phyloP scores from a whole-genome alignment of 2,113 vertebrate species.

The Lepisosteus osseus region DNA sequence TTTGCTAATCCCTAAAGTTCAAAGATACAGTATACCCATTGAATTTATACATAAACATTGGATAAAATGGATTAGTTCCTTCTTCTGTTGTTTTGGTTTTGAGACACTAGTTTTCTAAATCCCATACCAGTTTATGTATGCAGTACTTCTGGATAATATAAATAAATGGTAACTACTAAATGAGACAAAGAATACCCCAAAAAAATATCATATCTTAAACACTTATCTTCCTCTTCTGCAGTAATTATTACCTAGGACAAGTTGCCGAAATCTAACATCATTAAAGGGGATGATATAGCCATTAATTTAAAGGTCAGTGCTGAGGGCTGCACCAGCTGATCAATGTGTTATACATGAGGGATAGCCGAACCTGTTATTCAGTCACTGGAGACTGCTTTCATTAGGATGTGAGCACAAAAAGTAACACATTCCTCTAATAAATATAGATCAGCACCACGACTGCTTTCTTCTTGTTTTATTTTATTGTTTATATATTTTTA shows the following conservation, averaged over 20 bases:
- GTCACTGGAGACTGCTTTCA: background rate
- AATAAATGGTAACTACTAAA: too few species aligned
- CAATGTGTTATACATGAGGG: conserved; percentile 18
- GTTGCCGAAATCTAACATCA: conserved; percentile 19
- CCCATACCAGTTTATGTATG: too few species aligned
- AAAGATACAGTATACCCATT: too few species aligned
- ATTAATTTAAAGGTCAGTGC: conserved; percentile 17
- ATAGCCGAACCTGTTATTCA: conserved; percentile 17
- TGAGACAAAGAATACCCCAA: too few species aligned
- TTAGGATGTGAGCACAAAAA: background rate
- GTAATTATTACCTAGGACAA: conserved; percentile 17
- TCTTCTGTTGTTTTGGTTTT: too few species aligned
- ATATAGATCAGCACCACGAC: background rate
- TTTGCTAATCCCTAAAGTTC: too few species aligned
- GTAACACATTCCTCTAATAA: background rate
- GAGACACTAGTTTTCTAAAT: too few species aligned
- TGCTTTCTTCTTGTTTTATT: background rate
- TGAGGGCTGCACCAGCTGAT: conserved; percentile 9
- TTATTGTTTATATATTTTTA: conserved; percentile 1
- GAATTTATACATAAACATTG: too few species aligned
- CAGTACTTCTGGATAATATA: too few species aligned
- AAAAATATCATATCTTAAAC: too few species aligned
- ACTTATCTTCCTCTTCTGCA: background rate
- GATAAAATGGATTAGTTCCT: too few species aligned
- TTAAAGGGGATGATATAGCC: conserved; percentile 20